These are phyloP conservation scores for Diplolepis rosae DNA, from an alignment of 2,888 invertebrate genomes.

Conservation along the genomic window DNA sequence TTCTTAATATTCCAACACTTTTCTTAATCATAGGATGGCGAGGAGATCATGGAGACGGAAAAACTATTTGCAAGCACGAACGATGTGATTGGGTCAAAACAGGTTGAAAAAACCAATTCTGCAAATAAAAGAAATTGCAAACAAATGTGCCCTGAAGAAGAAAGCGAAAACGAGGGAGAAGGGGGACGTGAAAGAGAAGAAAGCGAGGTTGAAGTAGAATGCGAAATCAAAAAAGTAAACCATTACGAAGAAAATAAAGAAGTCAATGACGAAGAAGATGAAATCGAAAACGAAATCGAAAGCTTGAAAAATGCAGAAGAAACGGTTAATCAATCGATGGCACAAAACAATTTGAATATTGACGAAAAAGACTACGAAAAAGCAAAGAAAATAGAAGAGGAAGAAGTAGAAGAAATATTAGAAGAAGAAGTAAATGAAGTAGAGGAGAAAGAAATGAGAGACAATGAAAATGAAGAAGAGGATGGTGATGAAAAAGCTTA, in stretches of 20 bases:
- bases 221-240: neutral
- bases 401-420: constrained; percentile 54
- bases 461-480: constrained; percentile 35
- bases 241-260: neutral
- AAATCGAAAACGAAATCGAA: constrained; percentile 35
- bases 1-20: constrained; percentile 11
- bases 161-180: neutral
- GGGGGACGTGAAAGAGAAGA: too few relatives aligned
- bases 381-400: constrained; percentile 50
- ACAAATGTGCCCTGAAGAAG: constrained; percentile 44
- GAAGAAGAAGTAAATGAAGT: constrained; percentile 49
- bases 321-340: constrained; percentile 18
- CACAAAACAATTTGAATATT: constrained; percentile 33
- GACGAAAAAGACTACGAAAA: constrained; percentile 47
- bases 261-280: constrained; percentile 27
- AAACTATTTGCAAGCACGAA: neutral
- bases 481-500: constrained; percentile 33
- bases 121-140: constrained; percentile 2
- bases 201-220: neutral
- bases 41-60: neutral
- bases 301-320: constrained; percentile 21
- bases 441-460: constrained; percentile 41
- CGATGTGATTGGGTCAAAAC: constrained; percentile 10
- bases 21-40: neutral
- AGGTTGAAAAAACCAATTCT: constrained; percentile 2